These are phyloP conservation scores for Anolis sagrei DNA, from an alignment of 2,113 vertebrate genomes.

Conservation along the genomic window DNA sequence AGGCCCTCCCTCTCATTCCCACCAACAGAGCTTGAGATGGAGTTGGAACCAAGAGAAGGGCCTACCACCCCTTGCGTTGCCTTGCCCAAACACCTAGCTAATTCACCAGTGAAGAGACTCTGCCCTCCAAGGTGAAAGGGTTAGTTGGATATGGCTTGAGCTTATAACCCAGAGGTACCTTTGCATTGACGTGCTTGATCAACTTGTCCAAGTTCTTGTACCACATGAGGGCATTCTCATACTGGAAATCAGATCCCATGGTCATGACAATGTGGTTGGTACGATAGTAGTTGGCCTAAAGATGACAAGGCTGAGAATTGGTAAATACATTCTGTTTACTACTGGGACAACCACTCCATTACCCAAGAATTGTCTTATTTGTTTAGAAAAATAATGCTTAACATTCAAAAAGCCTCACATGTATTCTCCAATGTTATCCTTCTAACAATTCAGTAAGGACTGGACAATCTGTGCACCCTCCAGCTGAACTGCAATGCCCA, in stretches of 20 bases:
- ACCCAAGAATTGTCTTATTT: neutral
- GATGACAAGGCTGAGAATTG: neutral
- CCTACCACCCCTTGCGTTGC: too few species aligned
- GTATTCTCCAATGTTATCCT: neutral
- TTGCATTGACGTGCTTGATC: conserved; percentile 83
- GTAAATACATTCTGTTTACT: neutral
- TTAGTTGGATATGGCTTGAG: neutral
- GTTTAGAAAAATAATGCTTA: neutral
- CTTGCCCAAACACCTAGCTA: too few species aligned
- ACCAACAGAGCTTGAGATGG: too few species aligned
- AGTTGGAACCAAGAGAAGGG: too few species aligned
- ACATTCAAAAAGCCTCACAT: neutral
- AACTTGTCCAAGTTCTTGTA: conserved; percentile 94
- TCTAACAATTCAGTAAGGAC: neutral
- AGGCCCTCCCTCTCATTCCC: too few species aligned
- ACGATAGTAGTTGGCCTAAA: conserved; percentile 80
- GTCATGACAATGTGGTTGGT: conserved; percentile 93
- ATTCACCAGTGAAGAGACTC: neutral
- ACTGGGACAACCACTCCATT: neutral
- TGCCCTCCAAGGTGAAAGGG: neutral
- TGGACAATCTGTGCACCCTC: neutral
- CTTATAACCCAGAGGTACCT: conserved; percentile 55
- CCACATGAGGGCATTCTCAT: conserved; percentile 91
- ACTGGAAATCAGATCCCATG: conserved; percentile 96
- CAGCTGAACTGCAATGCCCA: neutral